These are phyloP conservation scores for Choristoneura rosaceana DNA, from an alignment of 2,888 invertebrate genomes.

Conservation along the genomic window DNA sequence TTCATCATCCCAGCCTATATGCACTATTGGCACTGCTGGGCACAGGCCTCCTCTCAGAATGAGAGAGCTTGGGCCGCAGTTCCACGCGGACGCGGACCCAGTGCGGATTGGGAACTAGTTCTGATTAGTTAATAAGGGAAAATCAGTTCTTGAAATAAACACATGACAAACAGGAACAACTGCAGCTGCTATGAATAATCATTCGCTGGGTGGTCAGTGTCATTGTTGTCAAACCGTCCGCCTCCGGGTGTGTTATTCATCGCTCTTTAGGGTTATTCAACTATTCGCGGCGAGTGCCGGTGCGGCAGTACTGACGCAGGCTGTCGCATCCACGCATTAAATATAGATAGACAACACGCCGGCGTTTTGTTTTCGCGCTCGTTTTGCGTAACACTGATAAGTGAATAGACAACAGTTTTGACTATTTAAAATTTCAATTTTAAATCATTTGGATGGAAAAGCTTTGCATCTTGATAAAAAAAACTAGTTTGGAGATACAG, in stretches of 20 bases:
- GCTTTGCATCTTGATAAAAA: background rate
- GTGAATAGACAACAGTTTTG: slow-evolving; percentile 13
- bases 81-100: no score
- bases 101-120: no score
- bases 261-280: slow-evolving; percentile 40
- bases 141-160: slow-evolving; percentile 17
- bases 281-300: slow-evolving; percentile 30
- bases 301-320: slow-evolving; percentile 31
- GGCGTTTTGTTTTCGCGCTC: slow-evolving; percentile 33
- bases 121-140: no score
- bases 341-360: slow-evolving; percentile 35
- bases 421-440: background rate
- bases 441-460: background rate
- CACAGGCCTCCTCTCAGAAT: no score
- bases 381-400: slow-evolving; percentile 24
- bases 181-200: slow-evolving; percentile 29
- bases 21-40: no score
- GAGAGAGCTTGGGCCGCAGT: no score
- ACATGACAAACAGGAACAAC: slow-evolving; percentile 9
- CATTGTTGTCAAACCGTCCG: slow-evolving; percentile 40
- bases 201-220: slow-evolving; percentile 30
- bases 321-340: slow-evolving; percentile 33
- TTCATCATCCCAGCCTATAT: no score
- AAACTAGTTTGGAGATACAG: background rate
- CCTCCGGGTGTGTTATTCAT: slow-evolving; percentile 36